Evolutionary conservation across 2,113 vertebrate species (phyloP), one percentile per base, ranked within the genome.

Genomic region (Neodontobutis hainanensis): DNA sequence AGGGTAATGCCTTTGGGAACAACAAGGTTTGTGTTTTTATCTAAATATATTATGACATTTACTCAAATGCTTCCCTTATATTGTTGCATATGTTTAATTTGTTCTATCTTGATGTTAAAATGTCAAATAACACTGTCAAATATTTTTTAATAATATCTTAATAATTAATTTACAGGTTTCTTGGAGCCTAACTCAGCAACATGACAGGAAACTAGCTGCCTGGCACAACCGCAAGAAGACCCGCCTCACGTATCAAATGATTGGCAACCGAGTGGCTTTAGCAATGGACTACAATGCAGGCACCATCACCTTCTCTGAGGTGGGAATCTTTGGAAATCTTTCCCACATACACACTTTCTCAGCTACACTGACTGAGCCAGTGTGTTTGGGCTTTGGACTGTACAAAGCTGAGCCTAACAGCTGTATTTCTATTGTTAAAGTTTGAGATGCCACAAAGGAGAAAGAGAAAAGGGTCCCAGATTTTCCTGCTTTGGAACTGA

Each of bases 141-240:
- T 15, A n/a, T n/a, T n/a, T n/a, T n/a, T n/a, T n/a, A n/a, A n/a
- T n/a, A n/a, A n/a, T n/a, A n/a, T n/a, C n/a, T n/a, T n/a, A n/a
- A n/a, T n/a, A n/a, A n/a, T n/a, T 14, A 57, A 64, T 42, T 4
- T 0, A 2, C 70, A 92, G 91, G 65, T 91, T 15, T 92, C 90
- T 0, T 92, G 92, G 91, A 92, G 91, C 50, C 51, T 93, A 73
- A 92, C 89, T 4, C 90, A 90, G 72, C 91, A 92, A 60, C 89
- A 85, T 0, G 87, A 91, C 80, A 82, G 74, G 65, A 92, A 89
- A 81, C 72, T 93, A 5, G 85, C 89, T 0, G 90, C 87, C 49
- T 93, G 92, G 92, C 91, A 93, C 79, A 88, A 91, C 81, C 82
- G 81, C 73, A 84, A 77, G 75, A 92, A 91, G 80, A 91, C 81